These are phyloP conservation scores for Nerophis ophidion DNA, from an alignment of 2,113 vertebrate species.

Conservation along the genomic window DNA sequence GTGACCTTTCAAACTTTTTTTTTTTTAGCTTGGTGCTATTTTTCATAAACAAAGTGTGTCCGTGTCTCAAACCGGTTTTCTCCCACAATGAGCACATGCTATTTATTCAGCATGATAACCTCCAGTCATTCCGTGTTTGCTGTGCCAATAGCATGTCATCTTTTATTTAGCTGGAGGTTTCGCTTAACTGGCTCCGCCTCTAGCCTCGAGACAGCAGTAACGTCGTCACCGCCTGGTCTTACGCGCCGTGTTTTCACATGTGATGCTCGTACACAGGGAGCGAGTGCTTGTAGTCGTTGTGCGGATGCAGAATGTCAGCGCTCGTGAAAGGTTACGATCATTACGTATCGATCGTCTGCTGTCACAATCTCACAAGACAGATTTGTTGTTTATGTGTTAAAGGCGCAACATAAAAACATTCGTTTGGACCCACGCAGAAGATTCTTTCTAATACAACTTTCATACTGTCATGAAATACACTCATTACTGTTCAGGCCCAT, in stretches of 20 bases:
- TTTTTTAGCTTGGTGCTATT: too few species aligned
- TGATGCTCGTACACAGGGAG: neutral
- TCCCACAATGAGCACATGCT: neutral
- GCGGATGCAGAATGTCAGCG: neutral
- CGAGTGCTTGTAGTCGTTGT: neutral
- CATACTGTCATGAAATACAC: too few species aligned
- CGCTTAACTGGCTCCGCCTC: neutral
- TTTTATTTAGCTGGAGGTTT: neutral
- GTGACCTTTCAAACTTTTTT: too few species aligned
- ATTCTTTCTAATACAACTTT: too few species aligned
- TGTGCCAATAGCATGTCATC: neutral
- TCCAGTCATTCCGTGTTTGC: conserved; percentile 3
- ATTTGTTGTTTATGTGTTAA: neutral
- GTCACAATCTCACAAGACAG: neutral
- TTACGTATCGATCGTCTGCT: neutral
- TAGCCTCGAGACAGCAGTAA: neutral
- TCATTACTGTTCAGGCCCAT: too few species aligned
- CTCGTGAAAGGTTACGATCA: neutral
- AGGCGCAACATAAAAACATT: too few species aligned
- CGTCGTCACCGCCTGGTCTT: too few species aligned
- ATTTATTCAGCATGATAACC: conserved; percentile 1
- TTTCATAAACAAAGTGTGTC: neutral
- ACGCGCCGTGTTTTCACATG: too few species aligned
- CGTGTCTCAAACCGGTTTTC: neutral
- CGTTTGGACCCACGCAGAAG: too few species aligned